Percentiles rank a stretch among this genome's conserved stretches.
These are phyloP conservation scores for Philereme transversata DNA, from an alignment of 2,888 invertebrate species.

Conservation along the genomic window DNA sequence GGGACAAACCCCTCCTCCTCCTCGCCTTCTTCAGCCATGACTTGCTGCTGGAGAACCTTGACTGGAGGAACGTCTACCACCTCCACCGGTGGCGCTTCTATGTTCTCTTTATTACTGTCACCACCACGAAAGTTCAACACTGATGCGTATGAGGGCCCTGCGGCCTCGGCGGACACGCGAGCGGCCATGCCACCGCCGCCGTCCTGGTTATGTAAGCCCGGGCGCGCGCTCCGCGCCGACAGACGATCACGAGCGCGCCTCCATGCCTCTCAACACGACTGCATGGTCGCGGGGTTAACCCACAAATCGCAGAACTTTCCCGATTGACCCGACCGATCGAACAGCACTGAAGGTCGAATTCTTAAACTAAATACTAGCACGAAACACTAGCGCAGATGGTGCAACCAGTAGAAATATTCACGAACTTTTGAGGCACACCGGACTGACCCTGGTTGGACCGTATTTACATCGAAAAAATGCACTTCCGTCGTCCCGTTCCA, in stretches of 20 bases:
- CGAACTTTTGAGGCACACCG: slow-evolving; percentile 74
- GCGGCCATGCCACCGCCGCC: slow-evolving; percentile 83
- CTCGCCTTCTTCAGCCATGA: slow-evolving; percentile 53
- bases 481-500: slow-evolving; percentile 76
- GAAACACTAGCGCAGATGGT: slow-evolving; percentile 53
- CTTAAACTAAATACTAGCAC: slow-evolving; percentile 57
- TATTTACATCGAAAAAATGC: slow-evolving; percentile 83
- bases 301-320: slow-evolving; percentile 64
- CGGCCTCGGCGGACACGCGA: slow-evolving; percentile 79
- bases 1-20: slow-evolving; percentile 80
- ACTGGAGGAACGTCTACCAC: slow-evolving; percentile 62
- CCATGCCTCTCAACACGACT: slow-evolving; percentile 80
- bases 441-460: slow-evolving; percentile 78
- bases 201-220: slow-evolving; percentile 80
- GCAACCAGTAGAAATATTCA: slow-evolving; percentile 64
- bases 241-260: slow-evolving; percentile 83
- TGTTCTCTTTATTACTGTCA: slow-evolving; percentile 86
- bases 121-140: slow-evolving; percentile 86
- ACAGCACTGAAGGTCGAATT: slow-evolving; percentile 67
- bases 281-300: slow-evolving; percentile 78
- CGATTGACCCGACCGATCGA: slow-evolving; percentile 60
- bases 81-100: slow-evolving; percentile 68
- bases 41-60: slow-evolving; percentile 43
- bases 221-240: slow-evolving; percentile 84
- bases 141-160: slow-evolving; percentile 88